phyloP scores from a whole-genome alignment of 2,888 invertebrate species.

The Nemotelus nigrinus region DNA sequence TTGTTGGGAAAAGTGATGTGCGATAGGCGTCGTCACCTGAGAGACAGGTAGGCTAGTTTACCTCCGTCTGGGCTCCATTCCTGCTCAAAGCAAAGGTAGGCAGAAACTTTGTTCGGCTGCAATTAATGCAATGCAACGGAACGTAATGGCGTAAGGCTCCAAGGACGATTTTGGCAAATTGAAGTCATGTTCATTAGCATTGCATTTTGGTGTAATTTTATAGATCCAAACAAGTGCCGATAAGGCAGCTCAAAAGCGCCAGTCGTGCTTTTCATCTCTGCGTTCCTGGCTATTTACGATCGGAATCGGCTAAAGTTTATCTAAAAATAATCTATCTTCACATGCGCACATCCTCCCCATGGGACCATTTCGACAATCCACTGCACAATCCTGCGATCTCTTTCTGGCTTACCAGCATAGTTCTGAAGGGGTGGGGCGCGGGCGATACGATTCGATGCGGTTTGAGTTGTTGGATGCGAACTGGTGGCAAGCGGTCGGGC shows the following conservation, averaged over 20 bases:
- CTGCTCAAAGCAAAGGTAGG: neutral
- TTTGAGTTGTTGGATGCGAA: too few relatives aligned
- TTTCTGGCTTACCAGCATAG: neutral
- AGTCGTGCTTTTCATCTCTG: neutral
- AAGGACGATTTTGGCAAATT: too few relatives aligned
- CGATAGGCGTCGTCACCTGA: slow-evolving; percentile 12
- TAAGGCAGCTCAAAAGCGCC: neutral
- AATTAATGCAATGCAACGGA: neutral
- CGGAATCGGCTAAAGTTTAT: neutral
- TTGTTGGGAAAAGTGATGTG: slow-evolving; percentile 2
- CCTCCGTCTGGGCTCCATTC: neutral
- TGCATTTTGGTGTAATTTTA: neutral
- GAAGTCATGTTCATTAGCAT: too few relatives aligned
- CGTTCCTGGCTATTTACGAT: neutral
- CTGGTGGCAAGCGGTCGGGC: too few relatives aligned
- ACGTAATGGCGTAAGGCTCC: slow-evolving; percentile 1
- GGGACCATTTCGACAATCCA: neutral
- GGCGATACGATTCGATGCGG: too few relatives aligned
- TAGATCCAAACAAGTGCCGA: neutral
- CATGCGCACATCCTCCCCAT: slow-evolving; percentile 21
- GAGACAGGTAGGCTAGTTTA: neutral
- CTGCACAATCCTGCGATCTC: neutral
- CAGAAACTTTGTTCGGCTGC: neutral
- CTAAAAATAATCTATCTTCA: slow-evolving; percentile 46
- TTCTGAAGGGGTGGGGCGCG: too few relatives aligned